Base-by-base conservation (phyloP, 2,888 invertebrate genomes). In the Falcaria lacertinaria region DNA sequence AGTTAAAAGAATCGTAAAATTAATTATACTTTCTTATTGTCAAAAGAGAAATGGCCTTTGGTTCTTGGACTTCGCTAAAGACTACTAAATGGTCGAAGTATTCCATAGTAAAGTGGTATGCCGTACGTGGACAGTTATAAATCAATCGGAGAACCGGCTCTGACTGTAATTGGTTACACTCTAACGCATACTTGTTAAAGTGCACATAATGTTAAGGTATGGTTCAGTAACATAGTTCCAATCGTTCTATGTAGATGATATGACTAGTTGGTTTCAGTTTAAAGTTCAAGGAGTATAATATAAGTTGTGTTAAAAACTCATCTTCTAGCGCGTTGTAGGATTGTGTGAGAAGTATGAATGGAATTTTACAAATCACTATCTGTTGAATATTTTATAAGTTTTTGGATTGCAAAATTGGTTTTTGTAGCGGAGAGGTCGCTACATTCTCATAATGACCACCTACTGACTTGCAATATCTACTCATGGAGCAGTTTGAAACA, bases 1-100 rank as follows among this genome's bases (percentile, higher is more conserved):
- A 35, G 36, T 25, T 15, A 37, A 37, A 22, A 5, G 11, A 22
- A 22, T 37, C 37, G 40, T 44, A 42, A 43, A 47, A 44, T 45
- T 44, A 45, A 47, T 47, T 42, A 45, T 36, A 15, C 36, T 38
- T 43, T 43, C 44, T 41, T 41, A 45, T 43, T 45, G 43, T 34
- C 34, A n/a, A 8, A 14, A 3, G 22, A 11, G 35, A 17, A 22
- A 1, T 25, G 37, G 8, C 37, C 22, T 14, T 14, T 22, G 25
- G 14, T 3, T 8, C 13, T 7, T 22, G 8, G 8, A 17, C 11
- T 7, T 37, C 37, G 19, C 11, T 37, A 4, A 1, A 3, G 17
- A 22, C 37, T 22, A 22, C 25, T 16, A 37, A 37, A 22, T 16
- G 37, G 37, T 37, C 37, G 22, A 33, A 25, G 28, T 17, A 39